These are phyloP conservation scores for Rosalia funebris DNA, from an alignment of 2,888 invertebrate genomes.

Conservation along the genomic window DNA sequence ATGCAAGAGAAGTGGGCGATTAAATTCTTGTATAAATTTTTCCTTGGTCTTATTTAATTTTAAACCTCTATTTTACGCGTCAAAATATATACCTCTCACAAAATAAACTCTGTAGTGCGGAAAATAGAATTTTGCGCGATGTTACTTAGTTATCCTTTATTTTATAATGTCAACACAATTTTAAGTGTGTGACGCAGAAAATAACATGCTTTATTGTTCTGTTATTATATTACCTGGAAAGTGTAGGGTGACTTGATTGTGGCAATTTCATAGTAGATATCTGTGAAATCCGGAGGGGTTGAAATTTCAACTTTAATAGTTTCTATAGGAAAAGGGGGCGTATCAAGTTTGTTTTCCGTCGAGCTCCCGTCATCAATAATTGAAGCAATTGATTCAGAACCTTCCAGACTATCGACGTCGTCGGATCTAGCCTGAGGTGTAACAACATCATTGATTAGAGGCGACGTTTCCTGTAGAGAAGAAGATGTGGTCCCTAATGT, in stretches of 20 bases:
- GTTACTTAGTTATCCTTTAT: neutral
- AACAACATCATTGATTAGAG: conserved; percentile 65
- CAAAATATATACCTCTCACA: neutral
- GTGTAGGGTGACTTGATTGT: conserved; percentile 90
- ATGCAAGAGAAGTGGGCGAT: no score
- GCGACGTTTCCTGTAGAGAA: conserved; percentile 45
- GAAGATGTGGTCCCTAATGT: conserved; percentile 50
- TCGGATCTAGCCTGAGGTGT: conserved; percentile 69
- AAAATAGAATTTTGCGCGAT: neutral
- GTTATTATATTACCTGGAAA: conserved; percentile 75
- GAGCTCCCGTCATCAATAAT: conserved; percentile 69
- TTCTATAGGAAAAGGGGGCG: conserved; percentile 73
- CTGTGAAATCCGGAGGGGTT: conserved; percentile 85
- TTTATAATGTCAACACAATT: neutral
- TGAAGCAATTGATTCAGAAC: conserved; percentile 77
- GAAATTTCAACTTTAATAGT: conserved; percentile 90
- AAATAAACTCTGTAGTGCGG: no score
- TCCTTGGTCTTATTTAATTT: neutral
- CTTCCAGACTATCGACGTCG: conserved; percentile 73
- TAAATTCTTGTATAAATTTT: neutral
- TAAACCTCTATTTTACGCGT: neutral
- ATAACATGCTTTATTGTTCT: conserved; percentile 7
- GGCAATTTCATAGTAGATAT: conserved; percentile 89
- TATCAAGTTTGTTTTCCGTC: conserved; percentile 74
- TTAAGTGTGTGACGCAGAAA: neutral